phyloP scores from a whole-genome alignment of 1,140 invertebrate genomes.

The Andrena cerasifolii region DNA sequence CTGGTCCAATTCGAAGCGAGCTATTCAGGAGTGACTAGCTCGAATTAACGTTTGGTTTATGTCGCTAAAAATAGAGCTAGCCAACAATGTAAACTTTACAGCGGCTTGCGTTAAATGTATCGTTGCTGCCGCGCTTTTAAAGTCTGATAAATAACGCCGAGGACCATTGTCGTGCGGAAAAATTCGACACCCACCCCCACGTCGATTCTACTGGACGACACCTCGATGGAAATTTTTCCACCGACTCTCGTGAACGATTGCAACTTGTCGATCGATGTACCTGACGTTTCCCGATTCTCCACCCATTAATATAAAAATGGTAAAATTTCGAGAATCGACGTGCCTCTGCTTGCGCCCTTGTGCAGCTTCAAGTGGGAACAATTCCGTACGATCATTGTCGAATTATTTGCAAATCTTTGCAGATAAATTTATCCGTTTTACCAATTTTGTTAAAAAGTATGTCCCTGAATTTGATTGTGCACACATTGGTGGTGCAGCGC shows the following conservation, averaged over 20 bases:
- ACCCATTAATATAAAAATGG: too few species aligned
- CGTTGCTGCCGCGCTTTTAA: constrained; percentile 3
- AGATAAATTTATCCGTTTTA: too few species aligned
- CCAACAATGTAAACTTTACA: constrained; percentile 18
- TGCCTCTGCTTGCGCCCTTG: too few species aligned
- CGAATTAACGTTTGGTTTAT: constrained; percentile 51
- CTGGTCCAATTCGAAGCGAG: constrained; percentile 53
- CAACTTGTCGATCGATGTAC: too few species aligned
- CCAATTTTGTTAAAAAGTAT: too few species aligned
- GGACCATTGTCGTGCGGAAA: neutral
- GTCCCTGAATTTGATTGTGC: too few species aligned
- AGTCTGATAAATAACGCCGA: constrained; percentile 12
- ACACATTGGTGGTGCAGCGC: neutral
- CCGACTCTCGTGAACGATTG: neutral
- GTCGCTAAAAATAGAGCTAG: constrained; percentile 9
- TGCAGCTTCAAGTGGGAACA: too few species aligned
- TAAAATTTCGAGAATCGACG: too few species aligned
- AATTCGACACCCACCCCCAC: too few species aligned
- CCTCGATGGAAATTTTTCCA: constrained; percentile 14
- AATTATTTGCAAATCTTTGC: too few species aligned
- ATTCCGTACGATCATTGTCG: too few species aligned
- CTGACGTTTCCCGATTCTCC: neutral
- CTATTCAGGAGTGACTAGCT: constrained; percentile 52
- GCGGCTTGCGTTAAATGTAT: constrained; percentile 13
- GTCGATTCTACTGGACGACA: neutral